These are phyloP conservation scores for Caranx melampygus DNA, from an alignment of 2,113 vertebrate species.

Conservation along the genomic window DNA sequence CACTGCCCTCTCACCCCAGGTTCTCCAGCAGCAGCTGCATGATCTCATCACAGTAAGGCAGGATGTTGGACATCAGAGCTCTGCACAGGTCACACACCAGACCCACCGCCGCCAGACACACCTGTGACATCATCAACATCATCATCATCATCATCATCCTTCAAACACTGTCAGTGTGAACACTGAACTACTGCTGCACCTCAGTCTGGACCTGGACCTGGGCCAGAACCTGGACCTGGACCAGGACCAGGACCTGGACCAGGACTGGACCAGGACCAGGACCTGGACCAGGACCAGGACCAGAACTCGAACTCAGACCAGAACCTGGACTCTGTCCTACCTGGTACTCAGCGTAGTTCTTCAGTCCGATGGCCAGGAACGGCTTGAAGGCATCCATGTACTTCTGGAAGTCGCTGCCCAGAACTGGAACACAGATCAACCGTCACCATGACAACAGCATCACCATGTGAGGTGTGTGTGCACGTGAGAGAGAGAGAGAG, in stretches of 20 bases:
- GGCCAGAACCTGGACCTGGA: too few relatives aligned
- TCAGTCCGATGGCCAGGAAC: conserved; percentile 95
- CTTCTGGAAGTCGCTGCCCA: conserved; percentile 96
- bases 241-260: too few relatives aligned
- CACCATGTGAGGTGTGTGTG: neutral
- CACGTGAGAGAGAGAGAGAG: neutral
- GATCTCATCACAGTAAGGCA: conserved; percentile 97
- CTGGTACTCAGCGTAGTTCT: conserved; percentile 99
- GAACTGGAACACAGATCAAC: conserved; percentile 79
- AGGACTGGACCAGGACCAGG: too few relatives aligned
- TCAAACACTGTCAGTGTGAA: too few relatives aligned
- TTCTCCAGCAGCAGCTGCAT: conserved; percentile 99
- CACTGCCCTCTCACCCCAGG: conserved; percentile 87
- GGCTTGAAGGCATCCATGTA: conserved; percentile 99
- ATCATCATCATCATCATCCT: neutral
- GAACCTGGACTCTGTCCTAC: conserved; percentile 73
- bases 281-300: too few relatives aligned
- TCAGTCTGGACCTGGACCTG: too few relatives aligned
- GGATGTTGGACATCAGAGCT: conserved; percentile 94
- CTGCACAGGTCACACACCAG: conserved; percentile 96
- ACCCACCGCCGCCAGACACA: conserved; percentile 95
- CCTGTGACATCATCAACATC: conserved; percentile 79
- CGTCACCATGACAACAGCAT: neutral
- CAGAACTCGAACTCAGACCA: too few relatives aligned
- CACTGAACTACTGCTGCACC: too few relatives aligned